These are phyloP conservation scores for Osmerus mordax DNA, from an alignment of 2,113 vertebrate genomes.

Conservation along the genomic window DNA sequence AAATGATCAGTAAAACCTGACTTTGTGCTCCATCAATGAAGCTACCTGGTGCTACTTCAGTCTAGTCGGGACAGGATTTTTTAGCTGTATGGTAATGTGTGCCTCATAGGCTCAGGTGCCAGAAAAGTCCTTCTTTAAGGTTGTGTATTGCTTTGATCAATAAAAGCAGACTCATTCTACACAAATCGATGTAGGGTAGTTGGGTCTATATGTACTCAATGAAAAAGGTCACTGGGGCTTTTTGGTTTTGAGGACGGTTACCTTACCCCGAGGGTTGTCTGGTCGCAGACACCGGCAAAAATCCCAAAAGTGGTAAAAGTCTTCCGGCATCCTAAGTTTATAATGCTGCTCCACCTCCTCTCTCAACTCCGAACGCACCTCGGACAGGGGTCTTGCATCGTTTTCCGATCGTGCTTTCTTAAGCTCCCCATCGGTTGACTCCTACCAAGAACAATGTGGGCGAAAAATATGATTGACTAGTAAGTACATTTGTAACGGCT, in stretches of 20 bases:
- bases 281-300: slow-evolving; percentile 82
- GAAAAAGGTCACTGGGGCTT: too few relatives aligned
- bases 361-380: slow-evolving; percentile 59
- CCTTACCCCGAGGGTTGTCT: slow-evolving; percentile 81
- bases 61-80: too few relatives aligned
- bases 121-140: too few relatives aligned
- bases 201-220: not conserved
- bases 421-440: slow-evolving; percentile 41
- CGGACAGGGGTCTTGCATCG: not conserved
- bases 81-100: too few relatives aligned
- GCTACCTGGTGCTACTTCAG: too few relatives aligned
- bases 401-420: slow-evolving; percentile 73
- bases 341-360: slow-evolving; percentile 79
- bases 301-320: slow-evolving; percentile 92
- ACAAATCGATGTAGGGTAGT: not conserved
- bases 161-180: not conserved
- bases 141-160: too few relatives aligned
- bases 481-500: too few relatives aligned
- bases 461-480: too few relatives aligned
- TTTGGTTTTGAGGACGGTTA: not conserved
- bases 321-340: slow-evolving; percentile 83
- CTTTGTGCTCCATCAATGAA: too few relatives aligned
- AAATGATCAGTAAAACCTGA: too few relatives aligned
- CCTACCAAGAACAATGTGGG: not conserved
- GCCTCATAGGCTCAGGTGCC: too few relatives aligned